phyloP scores from a whole-genome alignment of 2,888 invertebrate species.

The Dione vanillae region DNA sequence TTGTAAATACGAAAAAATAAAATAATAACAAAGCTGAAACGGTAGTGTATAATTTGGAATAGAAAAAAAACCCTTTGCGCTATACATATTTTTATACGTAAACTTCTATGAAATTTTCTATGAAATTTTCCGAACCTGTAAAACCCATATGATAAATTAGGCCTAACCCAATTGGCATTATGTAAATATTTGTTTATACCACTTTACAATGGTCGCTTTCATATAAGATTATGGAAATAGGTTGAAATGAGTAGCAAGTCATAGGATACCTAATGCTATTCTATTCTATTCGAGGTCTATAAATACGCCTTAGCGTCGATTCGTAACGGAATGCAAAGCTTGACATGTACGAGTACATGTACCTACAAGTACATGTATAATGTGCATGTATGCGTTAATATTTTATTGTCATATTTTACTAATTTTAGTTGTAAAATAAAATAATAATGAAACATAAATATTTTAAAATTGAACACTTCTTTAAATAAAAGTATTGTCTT shows the following conservation, averaged over 20 bases:
- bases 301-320: conserved; percentile 59
- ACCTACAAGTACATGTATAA: conserved; percentile 45
- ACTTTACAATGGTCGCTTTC: background rate
- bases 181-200: background rate
- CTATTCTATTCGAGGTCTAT: conserved; percentile 53
- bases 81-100: too few species aligned
- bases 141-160: too few species aligned
- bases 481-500: too few species aligned
- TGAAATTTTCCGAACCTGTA: too few species aligned
- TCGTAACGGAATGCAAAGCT: conserved; percentile 54
- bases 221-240: conserved; percentile 45
- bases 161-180: background rate
- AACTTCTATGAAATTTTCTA: too few species aligned
- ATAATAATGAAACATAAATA: too few species aligned
- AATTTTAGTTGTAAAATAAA: too few species aligned
- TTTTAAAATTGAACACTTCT: too few species aligned
- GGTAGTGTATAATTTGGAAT: too few species aligned
- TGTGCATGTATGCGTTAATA: background rate
- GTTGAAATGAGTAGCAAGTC: conserved; percentile 44
- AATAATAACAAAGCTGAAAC: too few species aligned
- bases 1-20: too few species aligned
- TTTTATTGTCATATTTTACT: background rate
- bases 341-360: conserved; percentile 45
- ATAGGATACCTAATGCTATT: conserved; percentile 49
- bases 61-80: too few species aligned